Conservation (phyloP, 2,888 invertebrate species). For the Nycteola revayana region DNA sequence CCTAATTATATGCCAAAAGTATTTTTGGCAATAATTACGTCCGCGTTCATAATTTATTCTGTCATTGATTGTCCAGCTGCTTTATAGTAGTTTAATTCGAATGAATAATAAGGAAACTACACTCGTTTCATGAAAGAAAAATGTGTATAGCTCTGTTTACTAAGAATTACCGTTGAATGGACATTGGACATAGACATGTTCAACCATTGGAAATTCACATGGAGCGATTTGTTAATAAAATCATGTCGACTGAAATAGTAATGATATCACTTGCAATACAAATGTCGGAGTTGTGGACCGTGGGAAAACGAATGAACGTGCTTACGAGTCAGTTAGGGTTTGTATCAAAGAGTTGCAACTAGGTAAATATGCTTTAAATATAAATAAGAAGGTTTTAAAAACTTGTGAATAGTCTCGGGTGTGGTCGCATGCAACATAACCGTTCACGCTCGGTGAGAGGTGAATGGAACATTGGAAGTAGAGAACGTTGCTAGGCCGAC, state of each 20-base stretch:
- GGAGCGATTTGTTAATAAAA: conserved; percentile 34
- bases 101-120: too few relatives aligned
- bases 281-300: conserved; percentile 36
- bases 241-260: conserved; percentile 39
- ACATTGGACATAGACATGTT: conserved; percentile 11
- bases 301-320: conserved; percentile 32
- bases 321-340: conserved; percentile 16
- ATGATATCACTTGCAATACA: conserved; percentile 41
- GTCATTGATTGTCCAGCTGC: too few relatives aligned
- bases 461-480: conserved; percentile 69
- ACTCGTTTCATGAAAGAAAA: neutral
- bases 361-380: neutral
- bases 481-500: conserved; percentile 73
- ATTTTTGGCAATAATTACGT: too few relatives aligned
- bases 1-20: too few relatives aligned
- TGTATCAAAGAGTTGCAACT: conserved; percentile 15
- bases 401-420: conserved; percentile 23
- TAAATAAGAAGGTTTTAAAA: conserved; percentile 20
- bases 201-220: conserved; percentile 24
- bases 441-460: conserved; percentile 78
- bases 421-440: conserved; percentile 51
- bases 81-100: too few relatives aligned
- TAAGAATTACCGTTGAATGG: conserved; percentile 22
- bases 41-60: too few relatives aligned
- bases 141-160: conserved; percentile 7